A percentile compares a stretch with the other conserved stretches of the same genome.
These are phyloP conservation scores for Xenotilapia caudafasciata DNA, from an alignment of 2,113 vertebrate species.

Conservation along the genomic window DNA sequence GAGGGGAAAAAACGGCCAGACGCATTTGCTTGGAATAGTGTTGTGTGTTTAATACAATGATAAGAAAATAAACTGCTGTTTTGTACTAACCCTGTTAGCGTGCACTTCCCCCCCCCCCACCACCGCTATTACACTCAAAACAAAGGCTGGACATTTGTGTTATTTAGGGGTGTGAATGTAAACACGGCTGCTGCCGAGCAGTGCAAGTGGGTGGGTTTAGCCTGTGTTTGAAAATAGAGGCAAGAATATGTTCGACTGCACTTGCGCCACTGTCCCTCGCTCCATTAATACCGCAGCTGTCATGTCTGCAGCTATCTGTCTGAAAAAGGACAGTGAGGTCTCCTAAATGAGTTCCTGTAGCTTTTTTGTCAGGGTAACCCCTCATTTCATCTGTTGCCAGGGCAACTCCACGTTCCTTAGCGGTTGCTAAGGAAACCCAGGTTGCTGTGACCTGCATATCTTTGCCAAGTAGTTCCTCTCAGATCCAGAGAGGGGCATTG, in stretches of 20 bases:
- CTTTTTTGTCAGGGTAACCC: conserved; percentile 69
- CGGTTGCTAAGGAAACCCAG: conserved; percentile 61
- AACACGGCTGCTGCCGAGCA: not conserved
- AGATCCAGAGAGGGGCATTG: conserved; percentile 59
- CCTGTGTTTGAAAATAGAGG: not conserved
- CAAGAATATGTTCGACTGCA: conserved; percentile 6
- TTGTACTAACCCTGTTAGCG: conserved; percentile 37
- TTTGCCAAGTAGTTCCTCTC: conserved; percentile 63
- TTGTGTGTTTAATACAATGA: conserved; percentile 46
- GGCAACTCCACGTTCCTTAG: conserved; percentile 57
- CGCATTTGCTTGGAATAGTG: conserved; percentile 23
- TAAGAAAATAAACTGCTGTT: conserved; percentile 61
- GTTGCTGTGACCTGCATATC: conserved; percentile 64
- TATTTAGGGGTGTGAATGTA: not conserved
- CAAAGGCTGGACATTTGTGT: not conserved
- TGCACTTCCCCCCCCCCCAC: not conserved
- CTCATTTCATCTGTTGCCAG: conserved; percentile 67
- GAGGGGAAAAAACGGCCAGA: not conserved
- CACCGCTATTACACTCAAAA: not conserved
- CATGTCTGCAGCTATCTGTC: conserved; percentile 54
- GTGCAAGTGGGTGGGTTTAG: not conserved
- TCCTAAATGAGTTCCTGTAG: conserved; percentile 60
- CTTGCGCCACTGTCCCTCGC: not conserved
- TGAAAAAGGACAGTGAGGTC: conserved; percentile 59
- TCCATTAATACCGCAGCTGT: conserved; percentile 22